Evolutionary conservation across 2,113 vertebrate species (phyloP).

Genomic region (Neotoma lepida): DNA sequence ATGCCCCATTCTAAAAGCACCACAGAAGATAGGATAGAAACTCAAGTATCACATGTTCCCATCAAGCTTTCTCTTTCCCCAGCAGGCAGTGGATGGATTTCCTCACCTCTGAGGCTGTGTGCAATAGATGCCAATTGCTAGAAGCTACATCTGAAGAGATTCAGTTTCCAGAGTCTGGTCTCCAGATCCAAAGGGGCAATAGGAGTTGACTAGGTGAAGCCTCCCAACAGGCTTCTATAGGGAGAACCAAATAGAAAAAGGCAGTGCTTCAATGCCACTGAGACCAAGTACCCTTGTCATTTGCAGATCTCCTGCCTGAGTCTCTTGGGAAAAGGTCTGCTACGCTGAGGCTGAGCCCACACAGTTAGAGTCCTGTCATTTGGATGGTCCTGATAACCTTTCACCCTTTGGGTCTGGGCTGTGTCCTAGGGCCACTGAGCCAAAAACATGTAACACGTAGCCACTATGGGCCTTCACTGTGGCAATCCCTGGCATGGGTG

Average conservation of each 20-base stretch:
- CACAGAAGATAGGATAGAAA: background rate
- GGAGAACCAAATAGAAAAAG: background rate
- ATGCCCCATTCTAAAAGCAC: background rate
- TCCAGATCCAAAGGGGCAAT: constrained; percentile 1
- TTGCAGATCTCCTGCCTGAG: background rate
- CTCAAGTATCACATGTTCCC: background rate
- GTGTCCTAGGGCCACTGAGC: background rate
- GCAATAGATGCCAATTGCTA: background rate
- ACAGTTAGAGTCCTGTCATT: background rate
- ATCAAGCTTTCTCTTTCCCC: background rate
- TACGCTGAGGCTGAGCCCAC: background rate
- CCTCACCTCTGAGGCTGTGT: background rate
- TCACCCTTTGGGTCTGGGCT: background rate
- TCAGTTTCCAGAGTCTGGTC: background rate
- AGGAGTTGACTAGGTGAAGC: background rate
- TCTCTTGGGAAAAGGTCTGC: background rate
- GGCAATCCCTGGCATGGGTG: background rate
- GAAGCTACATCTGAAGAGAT: constrained; percentile 4
- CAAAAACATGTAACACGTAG: background rate
- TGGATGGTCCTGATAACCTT: background rate
- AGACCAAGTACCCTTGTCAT: background rate
- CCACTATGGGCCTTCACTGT: background rate
- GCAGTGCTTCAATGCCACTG: background rate
- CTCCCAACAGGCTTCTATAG: background rate
- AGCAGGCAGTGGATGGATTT: background rate